Base-by-base conservation (phyloP, 2,113 vertebrate genomes). In the Origma solitaria region DNA sequence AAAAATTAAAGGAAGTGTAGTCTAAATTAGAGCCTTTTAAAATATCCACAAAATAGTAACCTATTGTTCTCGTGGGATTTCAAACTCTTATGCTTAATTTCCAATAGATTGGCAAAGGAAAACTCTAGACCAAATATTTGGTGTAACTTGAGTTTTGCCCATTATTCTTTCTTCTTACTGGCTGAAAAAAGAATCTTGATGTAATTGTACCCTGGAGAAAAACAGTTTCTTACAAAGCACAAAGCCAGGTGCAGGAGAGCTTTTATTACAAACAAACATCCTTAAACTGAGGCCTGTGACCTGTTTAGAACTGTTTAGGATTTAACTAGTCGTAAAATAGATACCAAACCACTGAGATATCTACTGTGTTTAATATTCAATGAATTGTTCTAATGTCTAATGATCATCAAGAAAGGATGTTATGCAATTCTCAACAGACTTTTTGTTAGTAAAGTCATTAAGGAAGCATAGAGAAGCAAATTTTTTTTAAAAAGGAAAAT, bases 71-170 rank as follows among this genome's bases (percentile, higher is more conserved):
- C 97, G 53, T n/a, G 94, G 90, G 98, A 94, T 97, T 98, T 97
- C 37, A 86, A 73, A 97, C 88, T 92, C 93, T 94, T 95, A 91
- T 83, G 95, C 89, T 94, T 96, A 97, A 97, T 97, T 97, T 93
- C 95, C 90, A 96, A 82, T 92, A 95, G 93, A 97, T 95, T 96
- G 94, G 94, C 92, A 96, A 97, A 97, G 49, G 95, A 94, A 96
- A 97, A 97, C 88, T 96, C 95, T 94, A 98, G 96, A 96, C 97
- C 95, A 98, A 98, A 98, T 98, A 97, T 98, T 98, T 97, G 95
- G 90, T 97, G 96, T 98, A 98, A 98, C 77, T 96, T 97, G 96
- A 98, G 96, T 97, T 98, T 97, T 96, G 57, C 75, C 95, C 91
- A 96, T 97, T 97, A 93, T 89, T 57, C 95, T 96, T 96, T 98